phyloP scores from a whole-genome alignment of 2,888 invertebrate genomes.

The Mamestra brassicae region DNA sequence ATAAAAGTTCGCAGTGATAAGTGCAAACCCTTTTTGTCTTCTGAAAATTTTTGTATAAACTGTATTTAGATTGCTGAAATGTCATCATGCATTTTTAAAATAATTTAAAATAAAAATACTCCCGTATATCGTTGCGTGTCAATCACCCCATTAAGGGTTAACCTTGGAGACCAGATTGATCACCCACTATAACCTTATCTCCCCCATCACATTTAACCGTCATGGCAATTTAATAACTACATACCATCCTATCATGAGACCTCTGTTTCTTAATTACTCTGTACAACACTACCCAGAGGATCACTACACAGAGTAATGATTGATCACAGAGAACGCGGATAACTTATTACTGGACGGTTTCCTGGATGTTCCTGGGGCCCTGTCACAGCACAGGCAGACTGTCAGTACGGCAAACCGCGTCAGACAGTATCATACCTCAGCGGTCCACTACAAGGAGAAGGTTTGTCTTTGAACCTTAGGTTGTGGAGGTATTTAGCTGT shows the following conservation, averaged over 20 bases:
- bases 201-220: not conserved
- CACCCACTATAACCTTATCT: not conserved
- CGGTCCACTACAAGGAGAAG: conserved; percentile 80
- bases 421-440: conserved; percentile 83
- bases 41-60: not conserved
- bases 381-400: conserved; percentile 69
- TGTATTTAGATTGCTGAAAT: not conserved
- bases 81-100: not conserved
- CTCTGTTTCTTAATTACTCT: conserved; percentile 38
- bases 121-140: not conserved
- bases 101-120: not conserved
- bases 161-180: not conserved
- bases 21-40: not conserved
- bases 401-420: conserved; percentile 62
- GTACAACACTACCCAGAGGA: conserved; percentile 9
- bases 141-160: not conserved
- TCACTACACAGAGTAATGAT: conserved; percentile 48
- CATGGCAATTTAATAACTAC: not conserved
- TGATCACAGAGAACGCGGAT: conserved; percentile 84
- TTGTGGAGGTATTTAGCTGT: conserved; percentile 17
- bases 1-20: not conserved
- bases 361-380: conserved; percentile 81
- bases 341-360: conserved; percentile 88
- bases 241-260: conserved; percentile 3
- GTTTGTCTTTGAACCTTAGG: conserved; percentile 70